Conservation (phyloP, 2,113 vertebrate genomes). For the Eurystomus gularis region DNA sequence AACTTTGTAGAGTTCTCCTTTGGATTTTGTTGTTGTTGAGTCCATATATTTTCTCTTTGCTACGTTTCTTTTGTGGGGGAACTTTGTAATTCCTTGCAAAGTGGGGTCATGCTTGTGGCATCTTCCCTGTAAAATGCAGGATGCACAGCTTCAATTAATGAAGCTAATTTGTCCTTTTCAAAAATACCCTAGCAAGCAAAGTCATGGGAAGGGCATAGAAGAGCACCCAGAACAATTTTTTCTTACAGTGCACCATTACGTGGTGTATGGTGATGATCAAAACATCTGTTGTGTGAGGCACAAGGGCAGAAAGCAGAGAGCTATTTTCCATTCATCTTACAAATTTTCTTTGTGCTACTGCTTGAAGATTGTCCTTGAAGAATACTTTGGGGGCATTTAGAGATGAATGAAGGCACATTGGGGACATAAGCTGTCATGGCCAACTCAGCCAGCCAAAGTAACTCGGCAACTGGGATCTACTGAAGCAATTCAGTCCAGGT, state of each 20-base stretch:
- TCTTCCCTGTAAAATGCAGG: neutral
- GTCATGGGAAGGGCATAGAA: neutral
- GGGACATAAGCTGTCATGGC: neutral
- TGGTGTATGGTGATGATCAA: neutral
- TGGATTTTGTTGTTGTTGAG: neutral
- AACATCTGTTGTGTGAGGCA: neutral
- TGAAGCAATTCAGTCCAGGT: neutral
- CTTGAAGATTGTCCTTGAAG: neutral
- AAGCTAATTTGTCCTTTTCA: constrained; percentile 28
- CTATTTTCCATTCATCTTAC: neutral
- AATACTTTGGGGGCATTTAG: neutral
- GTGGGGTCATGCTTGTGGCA: neutral
- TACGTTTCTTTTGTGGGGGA: neutral
- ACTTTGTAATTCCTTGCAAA: neutral
- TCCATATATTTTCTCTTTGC: neutral
- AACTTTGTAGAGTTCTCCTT: neutral
- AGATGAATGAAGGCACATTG: neutral
- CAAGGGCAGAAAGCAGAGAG: neutral
- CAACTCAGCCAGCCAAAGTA: neutral
- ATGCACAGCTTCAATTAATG: neutral
- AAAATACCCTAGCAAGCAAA: neutral
- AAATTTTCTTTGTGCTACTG: neutral
- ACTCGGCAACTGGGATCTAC: neutral
- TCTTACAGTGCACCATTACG: neutral
- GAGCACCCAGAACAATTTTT: neutral